A percentile compares a stretch with the other conserved stretches of the same genome.
Evolutionary conservation across 1,140 invertebrate genomes (phyloP).

Genomic region (Drosophila neocordata): DNA sequence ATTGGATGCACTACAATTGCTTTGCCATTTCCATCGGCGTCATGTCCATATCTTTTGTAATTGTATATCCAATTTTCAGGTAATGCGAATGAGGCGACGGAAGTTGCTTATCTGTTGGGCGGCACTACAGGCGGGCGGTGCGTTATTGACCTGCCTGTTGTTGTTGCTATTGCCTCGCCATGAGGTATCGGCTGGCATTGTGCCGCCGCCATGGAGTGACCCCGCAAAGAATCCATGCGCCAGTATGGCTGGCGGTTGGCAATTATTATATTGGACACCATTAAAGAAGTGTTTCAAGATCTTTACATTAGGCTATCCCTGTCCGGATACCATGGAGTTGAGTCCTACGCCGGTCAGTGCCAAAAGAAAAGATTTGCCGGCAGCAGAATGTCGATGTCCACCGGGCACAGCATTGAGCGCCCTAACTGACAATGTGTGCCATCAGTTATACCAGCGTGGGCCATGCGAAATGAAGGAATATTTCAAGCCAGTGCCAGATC

Average conservation of each 20-base stretch:
- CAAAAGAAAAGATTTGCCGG: conserved; percentile 71
- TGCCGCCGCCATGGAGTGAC: conserved; percentile 93
- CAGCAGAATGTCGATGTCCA: conserved; percentile 90
- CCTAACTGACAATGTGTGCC: conserved; percentile 84
- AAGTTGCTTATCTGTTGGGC: conserved; percentile 70
- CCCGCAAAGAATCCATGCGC: conserved; percentile 91
- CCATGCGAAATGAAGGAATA: conserved; percentile 88
- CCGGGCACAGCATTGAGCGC: conserved; percentile 88
- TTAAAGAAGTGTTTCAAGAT: conserved; percentile 93
- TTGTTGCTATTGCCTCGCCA: conserved; percentile 43
- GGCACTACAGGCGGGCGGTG: conserved; percentile 59
- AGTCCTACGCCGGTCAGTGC: conserved; percentile 84
- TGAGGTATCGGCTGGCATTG: conserved; percentile 84
- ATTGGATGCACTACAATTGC: background rate
- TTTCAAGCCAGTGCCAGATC: conserved; percentile 56
- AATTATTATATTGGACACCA: conserved; percentile 91
- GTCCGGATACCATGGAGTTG: conserved; percentile 92
- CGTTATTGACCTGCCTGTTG: conserved; percentile 59
- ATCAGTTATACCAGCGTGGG: conserved; percentile 88
- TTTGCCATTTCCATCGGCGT: background rate
- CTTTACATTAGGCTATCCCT: conserved; percentile 90
- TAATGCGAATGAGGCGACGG: conserved; percentile 60
- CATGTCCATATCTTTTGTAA: background rate
- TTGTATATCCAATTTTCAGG: background rate
- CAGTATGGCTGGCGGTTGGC: conserved; percentile 90